A percentile compares a stretch with the other conserved stretches of the same genome.
phyloP scores from a whole-genome alignment of 2,113 vertebrate species.

The Todiramphus saurophagus region DNA sequence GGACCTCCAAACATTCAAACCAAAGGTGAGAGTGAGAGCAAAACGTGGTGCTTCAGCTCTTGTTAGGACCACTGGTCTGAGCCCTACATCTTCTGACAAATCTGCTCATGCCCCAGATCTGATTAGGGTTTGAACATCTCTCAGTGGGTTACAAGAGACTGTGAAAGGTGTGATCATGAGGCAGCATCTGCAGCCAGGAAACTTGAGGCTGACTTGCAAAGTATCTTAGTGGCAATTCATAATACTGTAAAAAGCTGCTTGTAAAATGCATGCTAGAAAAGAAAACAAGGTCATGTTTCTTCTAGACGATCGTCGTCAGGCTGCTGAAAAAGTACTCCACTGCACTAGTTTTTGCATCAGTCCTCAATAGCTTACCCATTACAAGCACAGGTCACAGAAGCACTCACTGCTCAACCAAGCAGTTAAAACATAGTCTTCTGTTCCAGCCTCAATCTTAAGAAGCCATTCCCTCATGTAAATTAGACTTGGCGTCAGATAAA shows the following conservation, averaged over 20 bases:
- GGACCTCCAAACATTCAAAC: not conserved
- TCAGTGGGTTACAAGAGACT: not conserved
- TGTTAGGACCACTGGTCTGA: not conserved
- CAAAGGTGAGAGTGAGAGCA: not conserved
- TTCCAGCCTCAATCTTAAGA: not conserved
- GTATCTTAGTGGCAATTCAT: constrained; percentile 8
- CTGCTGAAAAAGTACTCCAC: constrained; percentile 27
- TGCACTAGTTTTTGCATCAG: not conserved
- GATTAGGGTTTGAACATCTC: not conserved
- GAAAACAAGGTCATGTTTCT: constrained; percentile 54
- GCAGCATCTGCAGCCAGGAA: not conserved
- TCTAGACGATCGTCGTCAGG: not conserved
- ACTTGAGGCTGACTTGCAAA: constrained; percentile 1
- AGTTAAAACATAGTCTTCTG: not conserved
- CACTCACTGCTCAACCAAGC: not conserved
- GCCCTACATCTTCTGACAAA: not conserved
- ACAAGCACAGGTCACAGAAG: constrained; percentile 27
- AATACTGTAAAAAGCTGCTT: constrained; percentile 25
- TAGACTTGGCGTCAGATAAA: constrained; percentile 9
- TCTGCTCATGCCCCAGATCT: not conserved
- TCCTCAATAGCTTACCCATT: not conserved
- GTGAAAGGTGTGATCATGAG: not conserved
- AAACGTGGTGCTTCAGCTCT: not conserved
- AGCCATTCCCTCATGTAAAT: constrained; percentile 37
- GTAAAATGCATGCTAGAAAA: constrained; percentile 17